Base-by-base conservation (phyloP, 2,113 vertebrate genomes). In the Crotalus viridis region DNA sequence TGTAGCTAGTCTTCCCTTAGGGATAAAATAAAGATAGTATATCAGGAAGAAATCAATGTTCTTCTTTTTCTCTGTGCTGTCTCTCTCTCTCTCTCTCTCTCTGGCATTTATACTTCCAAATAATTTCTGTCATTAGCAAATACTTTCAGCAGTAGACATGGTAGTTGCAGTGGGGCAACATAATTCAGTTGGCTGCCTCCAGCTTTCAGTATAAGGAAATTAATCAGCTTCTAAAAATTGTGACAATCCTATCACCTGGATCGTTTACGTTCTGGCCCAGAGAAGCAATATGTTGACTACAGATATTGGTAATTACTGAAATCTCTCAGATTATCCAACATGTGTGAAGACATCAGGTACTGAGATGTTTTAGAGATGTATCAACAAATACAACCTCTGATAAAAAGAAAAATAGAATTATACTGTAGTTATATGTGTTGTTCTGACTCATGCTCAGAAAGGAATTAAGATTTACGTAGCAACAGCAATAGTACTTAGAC, bases 161-260 rank as follows among this genome's bases (percentile, higher is more conserved):
- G 93, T 94, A 93, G 91, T 86, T 94, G 57, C 90, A 54, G 52
- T 51, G 88, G 95, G 93, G 56, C 89, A 2, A 59, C 26, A 43
- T 86, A n/a, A 69, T 91, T 85, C 91, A 64, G 39, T 91, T 91
- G 51, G 39, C 39, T n/a, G 57, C 69, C 85, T 91, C 69, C 0
- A 54, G 51, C 55, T 91, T 46, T 94, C 89, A 86, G 54, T 93
- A 94, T 22, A 91, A 91, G 91, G n/a, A 93, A 52, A 91, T 21
- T 69, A 90, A 92, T 93, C 54, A 3, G 86, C 28, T 87, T 91
- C 51, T 87, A 81, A 87, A 87, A 85, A 56, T 89, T 19, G 5
- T 0, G 0, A 0, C 33, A 64, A 28, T 93, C 24, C 51, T 39
- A 52, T 0, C 2, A 90, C 43, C 59, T 28, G 56, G 59, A 26